These are phyloP conservation scores for Callyntrura guangdongensis DNA, from an alignment of 2,888 invertebrate genomes.

Conservation along the genomic window DNA sequence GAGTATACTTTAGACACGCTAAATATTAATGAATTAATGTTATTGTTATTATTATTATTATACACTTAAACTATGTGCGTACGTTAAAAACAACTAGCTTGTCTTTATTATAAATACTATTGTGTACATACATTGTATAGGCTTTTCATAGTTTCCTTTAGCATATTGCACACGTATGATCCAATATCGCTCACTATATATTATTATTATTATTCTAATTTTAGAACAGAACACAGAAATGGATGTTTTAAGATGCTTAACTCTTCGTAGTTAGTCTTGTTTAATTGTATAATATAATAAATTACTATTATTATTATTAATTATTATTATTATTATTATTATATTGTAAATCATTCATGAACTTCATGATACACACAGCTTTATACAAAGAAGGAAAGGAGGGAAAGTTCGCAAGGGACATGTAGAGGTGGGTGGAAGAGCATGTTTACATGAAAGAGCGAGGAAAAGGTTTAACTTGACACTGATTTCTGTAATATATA, in stretches of 20 bases:
- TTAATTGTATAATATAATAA: conserved; percentile 18
- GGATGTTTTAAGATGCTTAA: conserved; percentile 53
- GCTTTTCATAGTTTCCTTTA: conserved; percentile 55
- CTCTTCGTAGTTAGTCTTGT: conserved; percentile 58
- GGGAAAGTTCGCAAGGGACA: conserved; percentile 6
- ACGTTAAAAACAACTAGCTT: conserved; percentile 8
- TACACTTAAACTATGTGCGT: not conserved
- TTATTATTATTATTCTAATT: conserved; percentile 21
- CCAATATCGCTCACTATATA: conserved; percentile 43
- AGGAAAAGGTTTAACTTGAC: conserved; percentile 27
- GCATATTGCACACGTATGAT: not conserved
- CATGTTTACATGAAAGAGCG: not conserved
- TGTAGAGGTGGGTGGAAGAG: not conserved
- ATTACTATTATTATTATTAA: conserved; percentile 20
- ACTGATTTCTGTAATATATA: conserved; percentile 36
- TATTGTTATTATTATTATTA: not conserved
- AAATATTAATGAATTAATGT: not conserved
- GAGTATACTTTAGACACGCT: not conserved
- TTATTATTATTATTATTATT: conserved; percentile 13
- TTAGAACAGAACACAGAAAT: conserved; percentile 21
- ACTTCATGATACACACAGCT: conserved; percentile 50
- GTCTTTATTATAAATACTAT: conserved; percentile 38
- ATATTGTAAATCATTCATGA: conserved; percentile 8
- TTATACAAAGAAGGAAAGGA: conserved; percentile 52
- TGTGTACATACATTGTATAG: conserved; percentile 48